phyloP scores from a whole-genome alignment of 1,140 invertebrate species.

The Ceratina calcarata region DNA sequence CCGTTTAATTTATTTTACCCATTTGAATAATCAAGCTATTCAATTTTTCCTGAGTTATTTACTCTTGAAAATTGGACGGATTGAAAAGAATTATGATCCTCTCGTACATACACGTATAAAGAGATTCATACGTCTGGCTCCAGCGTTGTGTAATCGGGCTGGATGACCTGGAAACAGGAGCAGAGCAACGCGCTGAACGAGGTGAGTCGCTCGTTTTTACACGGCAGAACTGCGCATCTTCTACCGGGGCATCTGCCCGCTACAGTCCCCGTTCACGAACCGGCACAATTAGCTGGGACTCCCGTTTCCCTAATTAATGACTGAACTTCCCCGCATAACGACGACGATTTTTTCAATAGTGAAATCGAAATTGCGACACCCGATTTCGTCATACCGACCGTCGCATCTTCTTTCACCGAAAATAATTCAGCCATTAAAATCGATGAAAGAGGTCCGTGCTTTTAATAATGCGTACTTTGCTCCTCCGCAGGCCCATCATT shows the following conservation, averaged over 20 bases:
- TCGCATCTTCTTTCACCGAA: neutral
- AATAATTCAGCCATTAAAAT: neutral
- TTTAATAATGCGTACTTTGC: neutral
- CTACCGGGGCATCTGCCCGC: slow-evolving; percentile 35
- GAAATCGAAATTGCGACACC: slow-evolving; percentile 51
- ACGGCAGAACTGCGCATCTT: slow-evolving; percentile 40
- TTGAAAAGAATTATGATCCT: no score
- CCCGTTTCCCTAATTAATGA: slow-evolving; percentile 59
- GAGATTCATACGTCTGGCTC: slow-evolving; percentile 30
- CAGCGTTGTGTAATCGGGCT: slow-evolving; percentile 43
- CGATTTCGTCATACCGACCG: neutral
- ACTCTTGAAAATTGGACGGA: neutral
- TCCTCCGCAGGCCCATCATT: neutral
- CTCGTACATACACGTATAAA: neutral
- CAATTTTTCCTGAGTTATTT: no score
- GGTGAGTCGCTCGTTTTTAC: slow-evolving; percentile 48
- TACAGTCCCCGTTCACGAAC: slow-evolving; percentile 26
- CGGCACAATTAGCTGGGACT: slow-evolving; percentile 46
- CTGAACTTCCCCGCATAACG: slow-evolving; percentile 34
- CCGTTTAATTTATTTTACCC: neutral
- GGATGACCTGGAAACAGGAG: slow-evolving; percentile 53
- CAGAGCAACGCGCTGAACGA: slow-evolving; percentile 7
- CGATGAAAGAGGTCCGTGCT: neutral
- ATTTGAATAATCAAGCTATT: neutral
- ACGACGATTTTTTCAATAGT: slow-evolving; percentile 53